Conservation (phyloP, 2,113 vertebrate species). For the Dipodomys merriami region DNA sequence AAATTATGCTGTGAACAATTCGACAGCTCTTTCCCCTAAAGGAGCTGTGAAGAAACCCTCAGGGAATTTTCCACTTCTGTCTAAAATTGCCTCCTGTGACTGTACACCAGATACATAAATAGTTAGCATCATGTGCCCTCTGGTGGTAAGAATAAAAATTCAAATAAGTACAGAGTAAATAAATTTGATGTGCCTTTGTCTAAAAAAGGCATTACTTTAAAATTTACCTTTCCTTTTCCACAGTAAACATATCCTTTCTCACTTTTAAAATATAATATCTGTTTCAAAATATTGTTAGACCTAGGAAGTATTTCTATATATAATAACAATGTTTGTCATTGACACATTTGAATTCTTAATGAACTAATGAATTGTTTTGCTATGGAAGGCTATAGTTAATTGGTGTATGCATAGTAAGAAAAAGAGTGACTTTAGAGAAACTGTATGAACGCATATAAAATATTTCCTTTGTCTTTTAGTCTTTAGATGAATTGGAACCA, state of each 20-base stretch:
- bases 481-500: neutral
- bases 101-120: neutral
- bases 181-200: neutral
- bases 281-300: neutral
- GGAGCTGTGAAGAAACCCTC: neutral
- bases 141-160: conserved; percentile 52
- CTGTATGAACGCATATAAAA: neutral
- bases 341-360: neutral
- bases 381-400: neutral
- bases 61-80: conserved; percentile 25
- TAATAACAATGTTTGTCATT: neutral
- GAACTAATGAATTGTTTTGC: neutral
- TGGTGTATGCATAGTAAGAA: neutral
- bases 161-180: neutral
- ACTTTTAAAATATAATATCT: neutral
- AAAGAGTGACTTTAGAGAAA: neutral
- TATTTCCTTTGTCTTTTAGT: neutral
- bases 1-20: neutral
- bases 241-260: neutral
- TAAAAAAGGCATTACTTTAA: neutral
- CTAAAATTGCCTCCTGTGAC: neutral
- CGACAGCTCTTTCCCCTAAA: neutral
- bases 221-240: neutral
- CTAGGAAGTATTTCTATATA: neutral
- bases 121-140: conserved; percentile 79